Base-by-base conservation (phyloP, 2,797 vertebrate species). In the Ptychobarbus kaznakovi region DNA sequence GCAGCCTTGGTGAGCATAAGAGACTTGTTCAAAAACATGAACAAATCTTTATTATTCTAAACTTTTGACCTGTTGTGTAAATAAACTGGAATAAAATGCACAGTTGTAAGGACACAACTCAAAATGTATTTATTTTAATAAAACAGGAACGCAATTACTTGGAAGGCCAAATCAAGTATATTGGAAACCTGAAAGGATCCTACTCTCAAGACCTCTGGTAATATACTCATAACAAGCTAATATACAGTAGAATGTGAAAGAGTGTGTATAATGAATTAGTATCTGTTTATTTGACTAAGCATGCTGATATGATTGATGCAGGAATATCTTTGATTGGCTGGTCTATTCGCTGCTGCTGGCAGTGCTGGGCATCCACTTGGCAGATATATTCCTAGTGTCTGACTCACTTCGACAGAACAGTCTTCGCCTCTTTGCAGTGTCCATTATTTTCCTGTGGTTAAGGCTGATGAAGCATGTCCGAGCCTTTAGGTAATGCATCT, bases 271-370 rank as follows among this genome's bases (percentile, higher is more conserved):
- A 72, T 46, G 6, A 51, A 22, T 0, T 46, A 25, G 16, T 20
- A 53, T 53, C 32, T 16, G 51, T 18, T 25, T 16, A 42, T 18
- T 25, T 49, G 44, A 74, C 13, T 56, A 3, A 35, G 15, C 18
- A 15, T 49, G 68, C 13, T 76, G n/a, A 25, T 66, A 35, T 85
- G 49, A 80, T 42, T 42, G 49, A 81, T 63, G 8, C 80, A 95
- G 94, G 93, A 94, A 94, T 72, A 44, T 95, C 1, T 94, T 92
- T 91, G 94, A 95, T 86, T 94, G 93, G 93, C 85, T 95, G 80
- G 94, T 94, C 44, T 95, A 94, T 85, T 44, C 35, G 22, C 89
- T 94, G 58, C 89, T 94, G 78, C 87, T 79, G 1, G 86, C 68
- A 1, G 91, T 93, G 20, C 90, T 94, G 49, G 87, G 88, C 2